Conservation (phyloP, 2,797 vertebrate species). For the Sebastolobus alascanus region DNA sequence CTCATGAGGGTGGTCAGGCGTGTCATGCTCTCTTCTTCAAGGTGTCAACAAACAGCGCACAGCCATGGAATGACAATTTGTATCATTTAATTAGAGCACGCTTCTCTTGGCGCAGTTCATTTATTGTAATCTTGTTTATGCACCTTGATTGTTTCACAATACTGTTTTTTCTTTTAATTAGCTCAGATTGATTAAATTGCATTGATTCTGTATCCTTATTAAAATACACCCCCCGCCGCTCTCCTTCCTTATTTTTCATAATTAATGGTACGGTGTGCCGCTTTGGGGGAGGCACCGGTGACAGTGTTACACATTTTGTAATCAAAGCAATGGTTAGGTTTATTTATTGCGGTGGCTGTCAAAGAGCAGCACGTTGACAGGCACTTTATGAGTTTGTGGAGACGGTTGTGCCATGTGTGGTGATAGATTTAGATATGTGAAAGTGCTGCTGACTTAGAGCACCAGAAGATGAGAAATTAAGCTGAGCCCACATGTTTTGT, state of each 20-base stretch:
- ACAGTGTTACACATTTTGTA: slow-evolving; percentile 67
- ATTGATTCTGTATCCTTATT: slow-evolving; percentile 85
- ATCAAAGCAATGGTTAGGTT: slow-evolving; percentile 64
- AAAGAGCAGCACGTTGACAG: slow-evolving; percentile 51
- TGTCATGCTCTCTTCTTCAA: slow-evolving; percentile 61
- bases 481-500: slow-evolving; percentile 47
- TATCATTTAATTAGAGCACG: slow-evolving; percentile 81
- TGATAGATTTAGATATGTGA: slow-evolving; percentile 47
- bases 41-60: slow-evolving; percentile 71
- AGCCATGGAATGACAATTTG: slow-evolving; percentile 82
- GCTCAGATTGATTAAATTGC: slow-evolving; percentile 83
- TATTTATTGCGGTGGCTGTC: slow-evolving; percentile 71
- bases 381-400: slow-evolving; percentile 56
- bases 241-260: slow-evolving; percentile 82
- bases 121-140: slow-evolving; percentile 87
- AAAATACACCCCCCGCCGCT: slow-evolving; percentile 66
- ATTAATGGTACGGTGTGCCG: slow-evolving; percentile 71
- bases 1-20: slow-evolving; percentile 55
- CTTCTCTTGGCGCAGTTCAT: slow-evolving; percentile 79
- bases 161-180: slow-evolving; percentile 84
- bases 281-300: slow-evolving; percentile 46
- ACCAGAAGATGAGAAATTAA: slow-evolving; percentile 58
- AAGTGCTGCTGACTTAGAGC: slow-evolving; percentile 48
- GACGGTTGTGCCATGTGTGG: slow-evolving; percentile 18
- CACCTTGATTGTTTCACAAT: slow-evolving; percentile 84